Evolutionary conservation across 30 jellyfish, hydroid and myxozoan genomes (phyloP).

Genomic region (Pelagia noctiluca): DNA sequence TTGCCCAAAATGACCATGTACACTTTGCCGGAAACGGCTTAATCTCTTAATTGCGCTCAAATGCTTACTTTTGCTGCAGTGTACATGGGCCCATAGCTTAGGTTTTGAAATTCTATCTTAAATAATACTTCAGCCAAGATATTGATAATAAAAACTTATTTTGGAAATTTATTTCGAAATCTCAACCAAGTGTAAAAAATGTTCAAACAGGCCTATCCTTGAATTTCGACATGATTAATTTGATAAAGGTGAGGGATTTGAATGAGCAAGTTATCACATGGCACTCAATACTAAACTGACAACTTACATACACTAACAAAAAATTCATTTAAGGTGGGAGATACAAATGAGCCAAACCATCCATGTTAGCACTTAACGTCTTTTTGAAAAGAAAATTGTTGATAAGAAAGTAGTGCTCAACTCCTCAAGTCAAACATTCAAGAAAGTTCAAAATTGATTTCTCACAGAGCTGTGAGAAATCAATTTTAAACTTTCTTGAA

Average conservation of each 20-base stretch:
- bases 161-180: not conserved
- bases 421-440: not conserved
- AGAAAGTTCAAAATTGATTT: not conserved
- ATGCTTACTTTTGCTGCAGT: too few species aligned
- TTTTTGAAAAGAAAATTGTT: not conserved
- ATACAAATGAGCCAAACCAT: not conserved
- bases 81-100: too few species aligned
- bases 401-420: slow-evolving; percentile 1
- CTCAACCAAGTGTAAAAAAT: not conserved
- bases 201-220: slow-evolving; percentile 2
- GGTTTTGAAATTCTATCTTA: not conserved
- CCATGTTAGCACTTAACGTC: not conserved
- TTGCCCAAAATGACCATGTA: too few species aligned
- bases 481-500: not conserved
- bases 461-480: not conserved
- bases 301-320: not conserved
- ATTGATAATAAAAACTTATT: not conserved
- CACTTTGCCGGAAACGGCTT: too few species aligned
- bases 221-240: not conserved
- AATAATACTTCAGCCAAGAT: not conserved
- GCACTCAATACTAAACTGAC: not conserved
- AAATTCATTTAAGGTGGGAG: not conserved
- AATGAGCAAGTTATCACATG: not conserved
- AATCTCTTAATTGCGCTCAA: too few species aligned
- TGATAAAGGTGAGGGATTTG: not conserved